Evolutionary conservation across 1,140 invertebrate species (phyloP), one percentile per base, ranked within the genome.

Genomic region (Ostrea edulis): DNA sequence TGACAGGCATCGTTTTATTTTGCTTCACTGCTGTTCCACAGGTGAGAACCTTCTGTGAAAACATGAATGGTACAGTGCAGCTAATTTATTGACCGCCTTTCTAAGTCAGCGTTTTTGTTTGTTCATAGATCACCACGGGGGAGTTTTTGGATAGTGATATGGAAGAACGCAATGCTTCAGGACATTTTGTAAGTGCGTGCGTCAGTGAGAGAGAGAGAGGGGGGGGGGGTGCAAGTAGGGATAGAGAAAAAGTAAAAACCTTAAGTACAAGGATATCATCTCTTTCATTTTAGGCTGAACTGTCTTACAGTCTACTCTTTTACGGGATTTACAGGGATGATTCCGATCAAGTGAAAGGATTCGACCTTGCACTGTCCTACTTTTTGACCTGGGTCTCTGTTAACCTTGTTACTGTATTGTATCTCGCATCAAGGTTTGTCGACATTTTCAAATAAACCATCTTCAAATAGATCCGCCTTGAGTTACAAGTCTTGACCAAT

Each of bases 311-410:
- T 3, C 92, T 96, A 86, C 92, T 97, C 87, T 97, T 96, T 94
- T 97, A 97, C 94, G 97, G 97, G 1, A 96, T 96, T 93, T 97
- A 97, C 93, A 95, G 96, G 83, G 82, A 90, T 65, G 82, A 68
- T n/a, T n/a, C n/a, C n/a, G n/a, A n/a, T n/a, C 7, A 44, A 44
- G 92, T 96, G 85, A 55, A 94, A 22, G 86, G 91, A 82, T 97
- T 97, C 92, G 95, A 96, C 91, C 96, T 97, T 94, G 96, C 97
- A 4, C 95, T 95, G 85, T 96, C 97, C 0, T 97, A 97, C 94
- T 96, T 97, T 93, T 96, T 96, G 94, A 97, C 96, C 51, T 96
- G 96, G 95, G 88, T 96, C 12, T 94, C 95, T 65, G 94, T 96
- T 85, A 97, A 96, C 91, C 68, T 96, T 22, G 89, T 96, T 65